A percentile compares a stretch with the other conserved stretches of the same genome.
These are phyloP conservation scores for Portunus trituberculatus DNA, from an alignment of 1,140 invertebrate genomes.

Conservation along the genomic window DNA sequence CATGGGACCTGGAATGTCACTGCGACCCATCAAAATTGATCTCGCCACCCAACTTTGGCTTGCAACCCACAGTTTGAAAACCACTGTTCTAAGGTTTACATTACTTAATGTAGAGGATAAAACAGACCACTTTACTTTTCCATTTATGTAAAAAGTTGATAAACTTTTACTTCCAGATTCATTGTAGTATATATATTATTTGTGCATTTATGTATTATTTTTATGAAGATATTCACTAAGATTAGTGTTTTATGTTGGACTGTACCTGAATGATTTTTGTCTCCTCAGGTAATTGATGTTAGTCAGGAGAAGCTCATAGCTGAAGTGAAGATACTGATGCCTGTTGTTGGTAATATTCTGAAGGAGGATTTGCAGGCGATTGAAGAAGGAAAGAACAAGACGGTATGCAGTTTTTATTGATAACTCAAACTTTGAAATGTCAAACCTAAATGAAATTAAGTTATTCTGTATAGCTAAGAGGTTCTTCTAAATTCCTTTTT, in stretches of 20 bases:
- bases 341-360: background rate
- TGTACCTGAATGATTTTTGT: background rate
- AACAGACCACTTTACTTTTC: too few relatives aligned
- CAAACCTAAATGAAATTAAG: background rate
- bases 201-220: too few relatives aligned
- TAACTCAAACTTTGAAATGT: background rate
- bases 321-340: constrained; percentile 21
- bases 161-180: too few relatives aligned
- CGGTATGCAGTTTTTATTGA: background rate
- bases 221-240: background rate
- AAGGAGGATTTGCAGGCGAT: background rate
- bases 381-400: background rate
- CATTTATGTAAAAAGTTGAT: too few relatives aligned
- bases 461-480: background rate
- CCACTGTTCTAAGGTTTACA: too few relatives aligned
- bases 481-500: background rate
- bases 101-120: too few relatives aligned
- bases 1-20: too few relatives aligned
- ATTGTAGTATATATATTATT: too few relatives aligned
- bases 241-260: too few relatives aligned
- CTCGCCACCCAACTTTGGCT: too few relatives aligned
- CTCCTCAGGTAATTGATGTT: constrained; percentile 55
- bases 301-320: constrained; percentile 50
- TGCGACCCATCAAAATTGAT: too few relatives aligned
- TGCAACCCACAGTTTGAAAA: too few relatives aligned